Evolutionary conservation across 2,113 vertebrate genomes (phyloP), one percentile per base, ranked within the genome.

Genomic region (Procavia capensis): DNA sequence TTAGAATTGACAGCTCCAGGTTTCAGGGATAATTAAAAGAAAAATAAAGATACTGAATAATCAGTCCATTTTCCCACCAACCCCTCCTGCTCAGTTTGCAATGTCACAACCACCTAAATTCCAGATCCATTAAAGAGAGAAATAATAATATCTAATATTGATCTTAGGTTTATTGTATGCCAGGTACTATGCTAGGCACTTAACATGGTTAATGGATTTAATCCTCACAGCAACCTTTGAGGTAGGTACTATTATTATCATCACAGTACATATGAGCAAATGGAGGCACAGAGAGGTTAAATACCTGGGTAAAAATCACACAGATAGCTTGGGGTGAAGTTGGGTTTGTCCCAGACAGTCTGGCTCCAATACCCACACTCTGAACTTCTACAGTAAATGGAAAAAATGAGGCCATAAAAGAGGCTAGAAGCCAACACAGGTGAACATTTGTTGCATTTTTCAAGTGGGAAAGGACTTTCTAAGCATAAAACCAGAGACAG

Each of bases 381-480:
- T 87, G 93, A 96, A 97, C 95, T 89, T 95, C 93, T 94, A 95
- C 36, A 96, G 93, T 94, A 95, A 97, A 83, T 97, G 97, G 97
- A 97, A 97, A 97, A 96, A 96, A 95, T 97, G 96, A 97, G 96
- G 87, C 92, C 89, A 96, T 96, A 95, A 95, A 96, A 93, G 91
- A 95, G 83, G 91, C 57, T 79, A 95, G 86, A 96, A 96, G 95
- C 96, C 95, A 97, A 95, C 66, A 92, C 20, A 85, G 70, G 93
- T 95, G 95, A 97, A 96, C 47, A 96, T 90, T 91, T 91, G 95
- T 86, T 66, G 96, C 85, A 95, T 97, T 97, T 97, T 97, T 97
- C 97, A 97, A 97, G 92, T 97, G 90, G 94, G 95, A 97, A 96
- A 97, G 64, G 86, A 93, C 96, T 97, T 97, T 97, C 96, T 95